Conservation (phyloP, 2,888 invertebrate species). For the Cataglyphis altisquamis region DNA sequence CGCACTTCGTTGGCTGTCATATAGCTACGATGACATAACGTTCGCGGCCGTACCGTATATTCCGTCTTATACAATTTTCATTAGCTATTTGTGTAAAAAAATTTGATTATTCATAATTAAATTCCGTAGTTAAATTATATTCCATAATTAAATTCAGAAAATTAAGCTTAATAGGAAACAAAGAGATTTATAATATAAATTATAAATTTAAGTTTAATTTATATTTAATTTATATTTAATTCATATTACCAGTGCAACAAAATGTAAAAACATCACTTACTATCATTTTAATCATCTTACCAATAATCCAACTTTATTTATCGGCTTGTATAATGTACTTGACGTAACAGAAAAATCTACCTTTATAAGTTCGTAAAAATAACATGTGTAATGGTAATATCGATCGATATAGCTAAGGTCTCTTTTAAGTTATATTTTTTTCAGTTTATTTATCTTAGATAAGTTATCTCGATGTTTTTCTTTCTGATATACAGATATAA, state of each 20-base stretch:
- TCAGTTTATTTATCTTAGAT: not conserved
- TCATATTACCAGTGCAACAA: not conserved
- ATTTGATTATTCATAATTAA: not conserved
- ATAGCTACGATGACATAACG: constrained; percentile 11
- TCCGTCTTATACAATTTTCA: constrained; percentile 19
- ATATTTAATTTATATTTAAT: not conserved
- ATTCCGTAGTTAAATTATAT: too few species aligned
- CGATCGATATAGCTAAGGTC: not conserved
- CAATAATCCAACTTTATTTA: not conserved
- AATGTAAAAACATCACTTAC: not conserved
- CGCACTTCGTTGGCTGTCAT: constrained; percentile 48
- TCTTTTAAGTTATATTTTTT: not conserved
- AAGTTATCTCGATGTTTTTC: constrained; percentile 8
- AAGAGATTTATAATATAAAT: not conserved
- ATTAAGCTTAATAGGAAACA: not conserved
- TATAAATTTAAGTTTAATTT: not conserved
- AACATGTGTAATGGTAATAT: not conserved
- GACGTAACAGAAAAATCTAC: not conserved
- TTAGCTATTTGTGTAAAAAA: constrained; percentile 37
- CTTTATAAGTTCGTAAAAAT: not conserved
- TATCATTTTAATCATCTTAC: not conserved
- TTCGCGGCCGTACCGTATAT: not conserved
- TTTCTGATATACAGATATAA: not conserved
- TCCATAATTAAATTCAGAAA: not conserved
- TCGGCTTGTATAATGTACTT: not conserved